A percentile compares a stretch with the other conserved stretches of the same genome.
Conservation (phyloP, 2,113 vertebrate species). For the Phasianus colchicus region DNA sequence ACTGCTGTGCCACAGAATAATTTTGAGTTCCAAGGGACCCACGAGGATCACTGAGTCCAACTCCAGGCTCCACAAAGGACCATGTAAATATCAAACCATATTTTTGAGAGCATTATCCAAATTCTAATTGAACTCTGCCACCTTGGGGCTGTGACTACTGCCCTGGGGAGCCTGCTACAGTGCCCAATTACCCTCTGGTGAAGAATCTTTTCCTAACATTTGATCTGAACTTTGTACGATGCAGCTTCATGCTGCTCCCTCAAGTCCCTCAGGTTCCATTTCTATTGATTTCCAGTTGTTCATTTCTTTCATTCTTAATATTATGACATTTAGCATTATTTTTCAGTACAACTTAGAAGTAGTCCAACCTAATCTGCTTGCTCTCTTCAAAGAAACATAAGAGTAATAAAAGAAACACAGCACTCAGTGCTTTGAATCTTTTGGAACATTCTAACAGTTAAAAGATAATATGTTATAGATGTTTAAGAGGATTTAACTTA, state of each 20-base stretch:
- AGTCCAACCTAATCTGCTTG: background rate
- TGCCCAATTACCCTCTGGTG: background rate
- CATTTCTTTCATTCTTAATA: background rate
- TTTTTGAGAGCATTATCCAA: background rate
- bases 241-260: background rate
- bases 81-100: background rate
- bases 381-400: background rate
- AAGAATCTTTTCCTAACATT: background rate
- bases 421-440: background rate
- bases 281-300: background rate
- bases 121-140: background rate
- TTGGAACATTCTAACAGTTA: background rate
- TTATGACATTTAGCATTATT: background rate
- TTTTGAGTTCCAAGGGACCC: background rate
- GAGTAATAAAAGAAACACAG: background rate
- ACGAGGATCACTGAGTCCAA: background rate
- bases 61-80: background rate
- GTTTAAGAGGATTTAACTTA: background rate
- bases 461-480: background rate
- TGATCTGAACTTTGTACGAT: background rate
- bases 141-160: background rate
- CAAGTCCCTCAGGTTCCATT: background rate
- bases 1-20: background rate
- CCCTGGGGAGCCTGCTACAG: background rate
- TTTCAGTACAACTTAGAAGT: background rate